Percentiles rank a stretch among this genome's conserved stretches.
phyloP scores from a whole-genome alignment of 2,888 invertebrate species.

The Entomobrya multifasciata region DNA sequence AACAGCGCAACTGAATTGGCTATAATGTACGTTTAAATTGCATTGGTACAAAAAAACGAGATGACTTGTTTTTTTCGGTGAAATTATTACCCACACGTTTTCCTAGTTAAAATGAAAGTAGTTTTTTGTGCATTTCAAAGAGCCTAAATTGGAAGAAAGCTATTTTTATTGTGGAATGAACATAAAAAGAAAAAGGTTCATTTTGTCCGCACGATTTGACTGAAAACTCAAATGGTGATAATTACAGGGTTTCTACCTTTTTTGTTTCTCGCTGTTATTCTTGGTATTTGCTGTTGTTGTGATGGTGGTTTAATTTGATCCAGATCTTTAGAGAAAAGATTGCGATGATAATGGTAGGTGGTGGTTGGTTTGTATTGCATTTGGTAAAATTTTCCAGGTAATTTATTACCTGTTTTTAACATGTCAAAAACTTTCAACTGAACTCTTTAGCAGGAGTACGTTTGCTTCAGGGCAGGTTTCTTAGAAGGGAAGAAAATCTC shows the following conservation, averaged over 20 bases:
- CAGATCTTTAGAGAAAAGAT: too few relatives aligned
- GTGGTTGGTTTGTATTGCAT: too few relatives aligned
- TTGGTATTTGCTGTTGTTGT: background rate
- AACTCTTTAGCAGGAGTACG: too few relatives aligned
- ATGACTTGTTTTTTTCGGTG: too few relatives aligned
- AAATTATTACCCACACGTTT: conserved; percentile 21
- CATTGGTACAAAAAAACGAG: conserved; percentile 7
- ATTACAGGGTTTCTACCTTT: conserved; percentile 44
- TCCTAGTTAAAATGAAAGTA: background rate
- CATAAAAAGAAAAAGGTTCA: conserved; percentile 4
- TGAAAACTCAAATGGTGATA: conserved; percentile 50
- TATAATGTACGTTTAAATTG: conserved; percentile 15
- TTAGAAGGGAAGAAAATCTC: too few relatives aligned
- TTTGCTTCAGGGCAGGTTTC: too few relatives aligned
- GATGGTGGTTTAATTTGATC: background rate
- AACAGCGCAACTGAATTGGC: background rate
- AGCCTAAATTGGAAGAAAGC: background rate
- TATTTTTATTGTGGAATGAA: conserved; percentile 33
- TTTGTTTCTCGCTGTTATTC: background rate
- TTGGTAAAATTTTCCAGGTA: too few relatives aligned
- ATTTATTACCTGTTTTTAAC: too few relatives aligned
- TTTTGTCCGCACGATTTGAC: conserved; percentile 52
- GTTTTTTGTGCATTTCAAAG: too few relatives aligned
- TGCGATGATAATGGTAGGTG: too few relatives aligned
- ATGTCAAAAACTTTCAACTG: too few relatives aligned